These are phyloP conservation scores for Paraescarpia echinospica DNA, from an alignment of 1,140 invertebrate species.

Conservation along the genomic window DNA sequence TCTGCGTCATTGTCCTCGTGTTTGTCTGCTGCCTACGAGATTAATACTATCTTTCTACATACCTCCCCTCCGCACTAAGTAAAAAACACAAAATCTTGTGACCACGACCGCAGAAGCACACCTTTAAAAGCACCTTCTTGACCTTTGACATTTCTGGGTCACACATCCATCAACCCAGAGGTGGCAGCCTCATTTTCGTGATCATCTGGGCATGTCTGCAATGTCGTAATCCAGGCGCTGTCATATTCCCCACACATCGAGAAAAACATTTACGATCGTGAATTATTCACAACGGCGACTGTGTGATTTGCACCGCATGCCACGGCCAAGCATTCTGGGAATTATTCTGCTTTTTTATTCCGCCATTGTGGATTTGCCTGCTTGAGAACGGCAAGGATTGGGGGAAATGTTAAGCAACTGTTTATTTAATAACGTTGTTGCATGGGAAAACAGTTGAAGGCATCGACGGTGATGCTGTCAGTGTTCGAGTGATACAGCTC, in stretches of 20 bases:
- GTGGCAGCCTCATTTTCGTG: not conserved
- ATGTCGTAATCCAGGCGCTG: not conserved
- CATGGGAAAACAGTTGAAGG: not conserved
- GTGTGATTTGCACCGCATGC: not conserved
- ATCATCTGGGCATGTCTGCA: not conserved
- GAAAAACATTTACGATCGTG: not conserved
- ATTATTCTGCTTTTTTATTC: not conserved
- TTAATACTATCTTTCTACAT: not conserved
- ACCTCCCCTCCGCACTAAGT: not conserved
- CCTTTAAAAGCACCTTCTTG: not conserved
- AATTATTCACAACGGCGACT: not conserved
- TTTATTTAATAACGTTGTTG: not conserved
- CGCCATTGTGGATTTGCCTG: not conserved
- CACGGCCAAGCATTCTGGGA: not conserved
- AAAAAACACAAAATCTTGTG: not conserved
- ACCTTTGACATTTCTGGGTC: not conserved
- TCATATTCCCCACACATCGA: not conserved
- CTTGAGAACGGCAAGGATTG: not conserved
- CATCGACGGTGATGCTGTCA: not conserved
- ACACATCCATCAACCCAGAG: not conserved
- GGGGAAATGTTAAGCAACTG: not conserved
- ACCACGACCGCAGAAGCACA: not conserved
- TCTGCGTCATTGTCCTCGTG: no score
- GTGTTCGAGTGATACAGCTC: no score
- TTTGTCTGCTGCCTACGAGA: not conserved